These are phyloP conservation scores for Pseudomyrmex flavicornis DNA, from an alignment of 1,140 invertebrate genomes.

Conservation along the genomic window DNA sequence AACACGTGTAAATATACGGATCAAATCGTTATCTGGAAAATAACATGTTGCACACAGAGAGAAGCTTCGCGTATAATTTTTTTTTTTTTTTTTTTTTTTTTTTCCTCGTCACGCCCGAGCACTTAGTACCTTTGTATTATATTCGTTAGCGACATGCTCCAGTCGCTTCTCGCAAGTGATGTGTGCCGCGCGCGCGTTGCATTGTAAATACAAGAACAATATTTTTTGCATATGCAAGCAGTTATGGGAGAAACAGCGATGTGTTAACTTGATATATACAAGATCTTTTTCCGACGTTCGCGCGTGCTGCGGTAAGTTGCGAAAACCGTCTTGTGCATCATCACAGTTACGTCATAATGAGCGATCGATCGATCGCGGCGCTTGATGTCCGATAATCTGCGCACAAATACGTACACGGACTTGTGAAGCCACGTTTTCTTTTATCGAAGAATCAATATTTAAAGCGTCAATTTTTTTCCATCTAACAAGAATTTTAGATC, in stretches of 20 bases:
- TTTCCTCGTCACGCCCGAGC: constrained; percentile 14
- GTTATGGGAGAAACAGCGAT: background rate
- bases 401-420: background rate
- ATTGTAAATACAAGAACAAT: constrained; percentile 4
- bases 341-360: constrained; percentile 19
- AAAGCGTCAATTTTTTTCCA: background rate
- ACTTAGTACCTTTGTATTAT: constrained; percentile 41
- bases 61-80: background rate
- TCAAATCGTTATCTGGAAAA: background rate
- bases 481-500: background rate
- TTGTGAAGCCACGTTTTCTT: background rate
- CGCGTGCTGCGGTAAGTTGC: constrained; percentile 6
- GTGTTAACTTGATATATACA: constrained; percentile 52
- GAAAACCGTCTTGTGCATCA: constrained; percentile 8
- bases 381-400: background rate
- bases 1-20: no score
- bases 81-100: background rate
- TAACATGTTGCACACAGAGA: background rate
- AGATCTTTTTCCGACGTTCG: constrained; percentile 15
- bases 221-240: background rate
- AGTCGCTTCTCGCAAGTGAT: constrained; percentile 41
- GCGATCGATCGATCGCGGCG: constrained; percentile 28
- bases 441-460: background rate
- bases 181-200: background rate
- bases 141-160: constrained; percentile 35